Conservation (phyloP, 2,113 vertebrate genomes). For the Ictalurus furcatus region DNA sequence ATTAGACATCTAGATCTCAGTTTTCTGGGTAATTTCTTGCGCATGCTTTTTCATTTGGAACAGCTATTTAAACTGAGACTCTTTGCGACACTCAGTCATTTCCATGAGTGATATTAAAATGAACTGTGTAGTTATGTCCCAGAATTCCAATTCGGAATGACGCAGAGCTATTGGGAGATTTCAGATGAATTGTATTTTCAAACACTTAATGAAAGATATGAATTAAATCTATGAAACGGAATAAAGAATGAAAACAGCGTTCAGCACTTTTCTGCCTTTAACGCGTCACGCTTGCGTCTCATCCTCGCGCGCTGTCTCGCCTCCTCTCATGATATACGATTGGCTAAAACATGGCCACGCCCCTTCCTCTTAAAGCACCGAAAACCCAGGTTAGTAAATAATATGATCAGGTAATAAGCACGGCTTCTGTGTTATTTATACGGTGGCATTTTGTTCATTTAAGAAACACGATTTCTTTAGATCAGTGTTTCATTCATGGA, state of each 20-base stretch:
- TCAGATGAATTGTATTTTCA: neutral
- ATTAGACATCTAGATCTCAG: neutral
- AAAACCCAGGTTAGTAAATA: neutral
- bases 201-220: too few relatives aligned
- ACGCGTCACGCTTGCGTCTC: constrained; percentile 16
- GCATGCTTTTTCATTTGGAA: neutral
- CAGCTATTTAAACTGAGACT: neutral
- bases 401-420: neutral
- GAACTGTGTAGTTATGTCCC: neutral
- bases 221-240: neutral
- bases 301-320: constrained; percentile 14
- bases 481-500: neutral
- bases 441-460: neutral
- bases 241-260: neutral
- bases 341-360: constrained; percentile 68
- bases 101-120: neutral
- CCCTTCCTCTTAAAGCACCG: constrained; percentile 68
- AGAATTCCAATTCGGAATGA: neutral
- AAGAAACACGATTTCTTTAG: neutral
- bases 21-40: neutral
- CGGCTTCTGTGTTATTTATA: neutral
- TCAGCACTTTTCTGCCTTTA: neutral
- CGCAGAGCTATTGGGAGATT: neutral
- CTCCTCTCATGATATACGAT: constrained; percentile 73
- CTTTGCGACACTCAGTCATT: neutral